Evolutionary conservation across 2,113 vertebrate species (phyloP), one percentile per base, ranked within the genome.

Genomic region (Sciurus niger): DNA sequence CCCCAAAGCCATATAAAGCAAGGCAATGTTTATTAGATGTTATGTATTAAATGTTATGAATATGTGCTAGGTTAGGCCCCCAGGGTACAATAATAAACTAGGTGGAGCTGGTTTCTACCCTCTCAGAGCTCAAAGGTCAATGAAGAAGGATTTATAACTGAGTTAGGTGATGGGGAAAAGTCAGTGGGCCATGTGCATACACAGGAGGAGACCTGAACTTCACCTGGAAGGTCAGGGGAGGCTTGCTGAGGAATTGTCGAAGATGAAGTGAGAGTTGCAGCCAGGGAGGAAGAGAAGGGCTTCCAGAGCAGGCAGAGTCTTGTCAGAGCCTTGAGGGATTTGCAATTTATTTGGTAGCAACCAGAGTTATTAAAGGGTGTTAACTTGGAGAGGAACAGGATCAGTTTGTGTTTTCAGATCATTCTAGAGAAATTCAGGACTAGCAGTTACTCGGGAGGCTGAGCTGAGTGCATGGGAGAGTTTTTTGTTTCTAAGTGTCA

Each of bases 381-480:
- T 53, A 46, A 65, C 43, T 1, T 43, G 51, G 72, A 93, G n/a
- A 84, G 37, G 77, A 90, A 40, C 3, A 53, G 48, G 70, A 79
- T 37, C 28, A 32, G 84, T 79, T n/a, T 89, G 37, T 55, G 67
- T 74, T 91, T 86, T 78, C 65, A 84, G 68, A 85, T 88, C 48
- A 37, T 90, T 92, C 65, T 84, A 40, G 67, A 84, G 70, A 93
- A 43, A 58, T 58, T 84, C 46, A 32, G 25, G 53, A 22, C 55
- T 53, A 22, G 70, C 0, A 34, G 46, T 37, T 37, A 14, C 63
- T 70, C n/a, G 30, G 84, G 70, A 32, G 37, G 43, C 53, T 0
- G 16, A 60, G 48, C 16, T 25, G 85, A 25, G 4, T 30, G 12
- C 48, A 53, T 53, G 77, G 40, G 76, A 58, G 53, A 55, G 34